A percentile compares a stretch with the other conserved stretches of the same genome.
Conservation (phyloP, 2,797 vertebrate species). For the Premnoplex brunnescens region DNA sequence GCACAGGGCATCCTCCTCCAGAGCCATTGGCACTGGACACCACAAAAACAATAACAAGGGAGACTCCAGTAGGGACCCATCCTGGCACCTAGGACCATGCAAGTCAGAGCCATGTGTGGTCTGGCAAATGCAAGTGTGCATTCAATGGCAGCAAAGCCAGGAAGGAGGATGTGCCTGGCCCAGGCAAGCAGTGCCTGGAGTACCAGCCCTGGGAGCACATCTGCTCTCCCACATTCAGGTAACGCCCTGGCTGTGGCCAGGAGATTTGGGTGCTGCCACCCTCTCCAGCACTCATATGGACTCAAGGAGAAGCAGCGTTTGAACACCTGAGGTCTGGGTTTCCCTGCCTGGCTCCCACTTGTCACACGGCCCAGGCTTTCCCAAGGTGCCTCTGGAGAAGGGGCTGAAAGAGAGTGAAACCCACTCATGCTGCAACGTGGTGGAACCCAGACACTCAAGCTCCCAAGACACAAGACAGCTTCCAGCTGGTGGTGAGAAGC, state of each 20-base stretch:
- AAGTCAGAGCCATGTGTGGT: rapidly evolving
- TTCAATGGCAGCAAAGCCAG: rapidly evolving
- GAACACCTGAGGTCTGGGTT: not conserved
- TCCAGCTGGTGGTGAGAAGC: not conserved
- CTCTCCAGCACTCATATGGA: rapidly evolving
- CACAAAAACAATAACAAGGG: not conserved
- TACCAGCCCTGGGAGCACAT: not conserved
- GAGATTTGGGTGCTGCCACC: not conserved
- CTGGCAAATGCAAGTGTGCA: rapidly evolving
- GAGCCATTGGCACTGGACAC: rapidly evolving
- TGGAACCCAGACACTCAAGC: not conserved
- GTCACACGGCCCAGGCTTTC: rapidly evolving
- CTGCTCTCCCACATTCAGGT: not conserved
- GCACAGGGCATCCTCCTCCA: not conserved
- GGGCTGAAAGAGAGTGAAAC: not conserved
- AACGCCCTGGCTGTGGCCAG: not conserved
- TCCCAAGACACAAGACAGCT: not conserved
- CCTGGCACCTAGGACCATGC: not conserved
- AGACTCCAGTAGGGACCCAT: not conserved
- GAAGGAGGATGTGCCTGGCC: not conserved
- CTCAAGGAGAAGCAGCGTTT: not conserved
- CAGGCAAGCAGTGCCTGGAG: rapidly evolving
- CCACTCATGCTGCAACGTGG: rapidly evolving
- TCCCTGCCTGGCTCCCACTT: rapidly evolving
- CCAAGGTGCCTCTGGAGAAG: not conserved